A percentile compares a stretch with the other conserved stretches of the same genome.
Evolutionary conservation across 2,888 invertebrate species (phyloP).

Genomic region (Amiota minor): DNA sequence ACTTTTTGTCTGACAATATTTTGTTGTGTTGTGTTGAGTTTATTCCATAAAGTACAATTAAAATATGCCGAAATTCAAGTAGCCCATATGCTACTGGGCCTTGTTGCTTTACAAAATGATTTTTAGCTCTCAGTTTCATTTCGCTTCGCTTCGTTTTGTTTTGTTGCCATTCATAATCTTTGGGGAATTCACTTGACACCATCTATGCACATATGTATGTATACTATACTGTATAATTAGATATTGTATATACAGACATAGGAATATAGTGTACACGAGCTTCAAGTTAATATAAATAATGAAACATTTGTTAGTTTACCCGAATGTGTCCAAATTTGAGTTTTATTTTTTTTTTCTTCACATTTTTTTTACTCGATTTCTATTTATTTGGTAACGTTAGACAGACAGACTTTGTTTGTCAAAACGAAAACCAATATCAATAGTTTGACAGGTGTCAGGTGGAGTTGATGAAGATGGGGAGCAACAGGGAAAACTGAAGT

Average conservation of each 20-base stretch:
- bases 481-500: constrained; percentile 44
- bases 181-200: constrained; percentile 15
- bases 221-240: too few relatives aligned
- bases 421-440: neutral
- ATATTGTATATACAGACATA: neutral
- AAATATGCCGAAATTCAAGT: constrained; percentile 31
- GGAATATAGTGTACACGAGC: constrained; percentile 1
- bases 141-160: neutral
- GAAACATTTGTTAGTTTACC: constrained; percentile 61
- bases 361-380: neutral
- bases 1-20: neutral
- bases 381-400: constrained; percentile 48
- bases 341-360: neutral
- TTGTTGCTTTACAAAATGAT: neutral
- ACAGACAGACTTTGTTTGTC: constrained; percentile 21
- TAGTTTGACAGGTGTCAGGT: constrained; percentile 23
- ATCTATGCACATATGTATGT: neutral
- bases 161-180: neutral
- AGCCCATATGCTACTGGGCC: constrained; percentile 39
- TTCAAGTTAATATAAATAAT: constrained; percentile 55
- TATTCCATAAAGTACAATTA: neutral
- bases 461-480: constrained; percentile 44
- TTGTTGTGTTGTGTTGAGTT: neutral
- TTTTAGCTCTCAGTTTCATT: neutral
- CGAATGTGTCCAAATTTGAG: neutral